Evolutionary conservation across 2,888 invertebrate species (phyloP).

Genomic region (Ypsolopha scabrella): DNA sequence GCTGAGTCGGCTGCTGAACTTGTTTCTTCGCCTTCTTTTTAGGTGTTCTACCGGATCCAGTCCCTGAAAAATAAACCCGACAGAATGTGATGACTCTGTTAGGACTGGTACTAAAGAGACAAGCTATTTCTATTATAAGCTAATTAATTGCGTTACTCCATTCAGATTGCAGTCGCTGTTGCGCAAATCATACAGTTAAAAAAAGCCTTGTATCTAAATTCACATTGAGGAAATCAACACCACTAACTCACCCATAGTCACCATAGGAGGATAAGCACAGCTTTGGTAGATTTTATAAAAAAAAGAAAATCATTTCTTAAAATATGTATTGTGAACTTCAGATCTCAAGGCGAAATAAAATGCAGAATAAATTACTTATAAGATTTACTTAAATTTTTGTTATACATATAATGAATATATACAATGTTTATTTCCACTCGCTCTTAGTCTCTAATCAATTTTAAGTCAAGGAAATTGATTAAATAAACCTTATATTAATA

Average conservation of each 20-base stretch:
- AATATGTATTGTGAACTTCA: conserved; percentile 39
- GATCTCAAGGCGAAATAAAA: conserved; percentile 69
- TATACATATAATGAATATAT: conserved; percentile 62
- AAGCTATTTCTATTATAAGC: too few species aligned
- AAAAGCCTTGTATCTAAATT: too few species aligned
- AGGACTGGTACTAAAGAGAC: too few species aligned
- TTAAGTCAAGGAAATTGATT: conserved; percentile 61
- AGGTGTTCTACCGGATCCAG: conserved; percentile 44
- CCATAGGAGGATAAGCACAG: not conserved
- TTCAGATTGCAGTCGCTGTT: too few species aligned
- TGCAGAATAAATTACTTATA: conserved; percentile 59
- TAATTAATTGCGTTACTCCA: too few species aligned
- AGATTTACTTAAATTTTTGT: conserved; percentile 63
- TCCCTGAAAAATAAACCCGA: conserved; percentile 32
- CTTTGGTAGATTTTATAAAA: not conserved
- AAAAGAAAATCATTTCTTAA: conserved; percentile 3
- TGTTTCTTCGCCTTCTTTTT: conserved; percentile 61
- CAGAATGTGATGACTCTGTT: too few species aligned
- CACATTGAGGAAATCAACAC: too few species aligned
- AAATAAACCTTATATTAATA: conserved; percentile 51
- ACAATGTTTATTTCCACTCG: conserved; percentile 63
- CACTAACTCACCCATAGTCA: too few species aligned
- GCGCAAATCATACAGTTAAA: too few species aligned
- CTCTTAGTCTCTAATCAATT: conserved; percentile 57
- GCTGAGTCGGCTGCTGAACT: conserved; percentile 25